A percentile compares a stretch with the other conserved stretches of the same genome.
phyloP scores from a whole-genome alignment of 2,113 vertebrate genomes.

The Cinclus cinclus region DNA sequence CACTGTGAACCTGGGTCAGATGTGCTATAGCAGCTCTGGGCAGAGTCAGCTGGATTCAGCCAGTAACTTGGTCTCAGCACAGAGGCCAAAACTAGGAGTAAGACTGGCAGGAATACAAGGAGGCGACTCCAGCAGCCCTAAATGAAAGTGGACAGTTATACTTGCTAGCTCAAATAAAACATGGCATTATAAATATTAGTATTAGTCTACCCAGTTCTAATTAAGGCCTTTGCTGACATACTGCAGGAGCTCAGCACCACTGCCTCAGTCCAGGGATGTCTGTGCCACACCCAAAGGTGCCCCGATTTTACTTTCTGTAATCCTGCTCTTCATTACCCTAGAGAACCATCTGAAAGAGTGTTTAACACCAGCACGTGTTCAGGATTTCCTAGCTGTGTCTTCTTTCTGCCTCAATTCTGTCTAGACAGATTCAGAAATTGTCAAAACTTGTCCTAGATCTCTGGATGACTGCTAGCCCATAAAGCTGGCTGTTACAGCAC shows the following conservation, averaged over 20 bases:
- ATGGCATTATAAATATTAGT: not conserved
- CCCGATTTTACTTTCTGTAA: not conserved
- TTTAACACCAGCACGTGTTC: not conserved
- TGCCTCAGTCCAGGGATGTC: not conserved
- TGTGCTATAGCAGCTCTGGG: not conserved
- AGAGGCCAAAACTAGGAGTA: not conserved
- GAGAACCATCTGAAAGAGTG: not conserved
- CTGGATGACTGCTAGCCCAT: not conserved
- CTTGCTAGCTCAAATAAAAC: not conserved
- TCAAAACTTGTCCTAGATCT: conserved; percentile 3
- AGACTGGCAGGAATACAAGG: not conserved
- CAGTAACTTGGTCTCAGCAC: not conserved
- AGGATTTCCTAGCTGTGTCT: not conserved
- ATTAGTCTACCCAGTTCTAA: not conserved
- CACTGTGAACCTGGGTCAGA: not conserved
- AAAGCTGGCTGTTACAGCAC: not conserved
- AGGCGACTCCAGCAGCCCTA: not conserved
- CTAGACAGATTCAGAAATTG: not conserved
- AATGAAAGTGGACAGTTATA: not conserved
- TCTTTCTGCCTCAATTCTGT: conserved; percentile 13
- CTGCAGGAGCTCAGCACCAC: not conserved
- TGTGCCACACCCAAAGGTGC: not conserved
- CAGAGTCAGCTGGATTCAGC: not conserved
- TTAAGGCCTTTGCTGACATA: not conserved
- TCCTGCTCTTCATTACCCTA: not conserved